Conservation (phyloP, 2,888 invertebrate species). For the Epinotia nisella region DNA sequence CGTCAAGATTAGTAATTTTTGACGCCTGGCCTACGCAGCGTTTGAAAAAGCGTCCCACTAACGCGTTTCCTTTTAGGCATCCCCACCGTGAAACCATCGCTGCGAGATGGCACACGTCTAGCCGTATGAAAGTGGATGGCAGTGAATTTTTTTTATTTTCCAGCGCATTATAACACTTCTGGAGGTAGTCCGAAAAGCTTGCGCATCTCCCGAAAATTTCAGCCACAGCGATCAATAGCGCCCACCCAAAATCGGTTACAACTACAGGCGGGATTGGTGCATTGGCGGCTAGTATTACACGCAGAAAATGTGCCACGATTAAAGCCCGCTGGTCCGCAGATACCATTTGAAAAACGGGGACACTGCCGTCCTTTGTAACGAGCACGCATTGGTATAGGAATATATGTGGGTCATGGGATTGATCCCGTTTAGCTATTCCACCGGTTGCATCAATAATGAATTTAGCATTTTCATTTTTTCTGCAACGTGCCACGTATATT, state of each 20-base stretch:
- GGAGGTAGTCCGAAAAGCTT: too few species aligned
- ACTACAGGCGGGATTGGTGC: conserved; percentile 29
- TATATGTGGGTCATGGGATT: conserved; percentile 20
- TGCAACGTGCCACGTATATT: conserved; percentile 9
- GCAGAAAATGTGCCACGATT: conserved; percentile 16
- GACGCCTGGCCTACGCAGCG: conserved; percentile 28
- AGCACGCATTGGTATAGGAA: conserved; percentile 40
- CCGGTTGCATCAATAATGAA: conserved; percentile 20
- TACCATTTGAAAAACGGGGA: conserved; percentile 29
- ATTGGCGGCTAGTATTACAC: conserved; percentile 16
- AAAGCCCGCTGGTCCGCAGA: conserved; percentile 28
- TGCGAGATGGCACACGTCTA: conserved; percentile 27
- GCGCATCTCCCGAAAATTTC: too few species aligned
- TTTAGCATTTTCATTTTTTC: not conserved
- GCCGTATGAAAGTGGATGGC: conserved; percentile 23
- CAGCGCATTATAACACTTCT: conserved; percentile 18
- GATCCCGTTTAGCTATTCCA: conserved; percentile 9
- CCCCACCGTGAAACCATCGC: conserved; percentile 26
- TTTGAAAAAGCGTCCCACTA: conserved; percentile 17
- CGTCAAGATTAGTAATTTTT: not conserved
- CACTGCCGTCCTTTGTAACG: conserved; percentile 35
- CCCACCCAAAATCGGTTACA: conserved; percentile 28
- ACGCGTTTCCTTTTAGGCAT: not conserved
- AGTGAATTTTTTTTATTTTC: not conserved
- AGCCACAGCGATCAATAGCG: conserved; percentile 18